Evolutionary conservation across 1,140 invertebrate species (phyloP), one percentile per base, ranked within the genome.

Genomic region (Magallana ariakensis): DNA sequence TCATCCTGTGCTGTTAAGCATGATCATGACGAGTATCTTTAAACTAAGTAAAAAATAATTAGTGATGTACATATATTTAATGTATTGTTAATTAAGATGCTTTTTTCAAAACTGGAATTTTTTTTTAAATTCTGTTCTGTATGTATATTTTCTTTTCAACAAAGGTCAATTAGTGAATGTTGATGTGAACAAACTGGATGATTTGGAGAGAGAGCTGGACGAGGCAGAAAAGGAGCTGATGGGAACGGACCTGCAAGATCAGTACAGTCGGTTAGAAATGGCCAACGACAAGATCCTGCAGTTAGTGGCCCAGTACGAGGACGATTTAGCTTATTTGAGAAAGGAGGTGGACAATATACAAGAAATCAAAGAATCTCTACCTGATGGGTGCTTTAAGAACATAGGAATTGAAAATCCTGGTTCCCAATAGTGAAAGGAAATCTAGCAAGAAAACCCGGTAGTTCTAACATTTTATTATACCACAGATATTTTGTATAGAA

Each of bases 261-360:
- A 92, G 56, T 92, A 92, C 83, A 87, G 84, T 16, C 85, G 87
- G 46, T 87, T 91, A 66, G 88, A 87, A 7, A 70, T 84, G 53
- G 90, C 89, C 53, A 92, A 92, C 84, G 85, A 90, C 10, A 85
- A 92, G 46, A 97, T 98, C 94, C 96, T 96, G 57, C 96, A 96
- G 89, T 96, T 97, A 95, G 97, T 98, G 62, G 96, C 97, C 87
- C 96, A 97, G 91, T 98, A 98, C 90, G 96, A 97, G 93, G 96
- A 96, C 10, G 97, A 99, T 93, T 96, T 98, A 33, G 95, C 95
- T 16, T 95, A 96, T 88, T 95, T 99, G 10, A 94, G 96, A 85
- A 94, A 94, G 9, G 98, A 99, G 93, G 98, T 99, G 1, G 96
- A 96, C 4, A 99, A 98, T 94, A 97, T 99, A 70, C 96, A 97